Evolutionary conservation across 2,113 vertebrate genomes (phyloP).

Genomic region (Lophius piscatorius): DNA sequence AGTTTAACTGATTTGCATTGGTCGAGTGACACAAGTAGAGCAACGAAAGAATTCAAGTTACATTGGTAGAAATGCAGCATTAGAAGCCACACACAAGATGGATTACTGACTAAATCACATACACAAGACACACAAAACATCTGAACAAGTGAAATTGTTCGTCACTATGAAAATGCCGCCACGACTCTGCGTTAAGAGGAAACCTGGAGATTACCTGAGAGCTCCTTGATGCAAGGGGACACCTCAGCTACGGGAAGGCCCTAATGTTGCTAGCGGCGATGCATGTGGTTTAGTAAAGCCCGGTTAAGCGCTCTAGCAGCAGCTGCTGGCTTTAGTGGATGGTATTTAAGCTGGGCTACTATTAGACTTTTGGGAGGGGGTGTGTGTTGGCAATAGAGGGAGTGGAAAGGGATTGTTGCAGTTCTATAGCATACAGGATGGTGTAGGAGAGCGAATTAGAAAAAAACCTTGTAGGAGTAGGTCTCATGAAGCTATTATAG

Average conservation of each 20-base stretch:
- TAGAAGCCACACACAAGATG: no score
- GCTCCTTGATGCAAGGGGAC: background rate
- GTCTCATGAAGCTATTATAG: constrained; percentile 3
- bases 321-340: constrained; percentile 45
- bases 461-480: no score
- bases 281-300: constrained; percentile 39
- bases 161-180: no score
- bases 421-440: background rate
- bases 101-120: no score
- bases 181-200: background rate
- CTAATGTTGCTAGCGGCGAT: background rate
- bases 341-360: constrained; percentile 29
- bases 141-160: no score
- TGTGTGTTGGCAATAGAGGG: background rate
- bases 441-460: background rate
- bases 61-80: no score
- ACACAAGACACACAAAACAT: no score
- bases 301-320: constrained; percentile 59
- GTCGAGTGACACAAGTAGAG: no score
- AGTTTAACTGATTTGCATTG: no score
- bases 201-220: background rate
- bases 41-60: no score
- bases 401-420: background rate
- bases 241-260: background rate
- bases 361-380: constrained; percentile 68